These are phyloP conservation scores for Trissonchulus sp. DNA, from an alignment of 2,888 invertebrate species.

Conservation along the genomic window DNA sequence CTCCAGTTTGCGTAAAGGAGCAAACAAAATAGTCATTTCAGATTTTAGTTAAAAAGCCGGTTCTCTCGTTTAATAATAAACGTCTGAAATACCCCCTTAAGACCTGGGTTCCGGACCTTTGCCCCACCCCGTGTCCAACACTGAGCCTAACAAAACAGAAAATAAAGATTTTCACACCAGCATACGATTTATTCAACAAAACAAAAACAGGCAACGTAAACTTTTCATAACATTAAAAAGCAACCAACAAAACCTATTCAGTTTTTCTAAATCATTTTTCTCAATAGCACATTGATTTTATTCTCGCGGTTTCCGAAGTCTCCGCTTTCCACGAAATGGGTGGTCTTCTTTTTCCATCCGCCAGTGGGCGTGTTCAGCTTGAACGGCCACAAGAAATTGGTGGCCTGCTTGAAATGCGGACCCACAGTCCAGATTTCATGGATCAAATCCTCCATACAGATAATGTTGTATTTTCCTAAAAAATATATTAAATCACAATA, in stretches of 20 bases:
- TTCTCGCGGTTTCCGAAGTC: conserved; percentile 99
- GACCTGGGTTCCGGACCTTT: too few species aligned
- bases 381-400: conserved; percentile 99
- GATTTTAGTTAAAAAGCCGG: too few species aligned
- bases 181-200: too few species aligned
- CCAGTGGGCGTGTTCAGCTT: conserved; percentile 94
- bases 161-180: too few species aligned
- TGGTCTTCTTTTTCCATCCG: conserved; percentile 99
- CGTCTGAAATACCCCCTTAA: too few species aligned
- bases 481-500: conserved; percentile 30
- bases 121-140: too few species aligned
- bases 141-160: too few species aligned
- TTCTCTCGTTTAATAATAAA: too few species aligned
- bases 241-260: conserved; percentile 13
- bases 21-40: too few species aligned
- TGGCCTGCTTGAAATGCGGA: conserved; percentile 78
- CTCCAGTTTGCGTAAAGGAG: too few species aligned
- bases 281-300: conserved; percentile 87
- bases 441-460: conserved; percentile 96
- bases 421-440: conserved; percentile 89
- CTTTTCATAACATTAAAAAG: too few species aligned
- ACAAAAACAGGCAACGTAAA: too few species aligned
- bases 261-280: conserved; percentile 81
- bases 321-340: conserved; percentile 98
- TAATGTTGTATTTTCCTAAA: conserved; percentile 68